Conservation (phyloP, 2,888 invertebrate species). For the Hoplodrina blanda region DNA sequence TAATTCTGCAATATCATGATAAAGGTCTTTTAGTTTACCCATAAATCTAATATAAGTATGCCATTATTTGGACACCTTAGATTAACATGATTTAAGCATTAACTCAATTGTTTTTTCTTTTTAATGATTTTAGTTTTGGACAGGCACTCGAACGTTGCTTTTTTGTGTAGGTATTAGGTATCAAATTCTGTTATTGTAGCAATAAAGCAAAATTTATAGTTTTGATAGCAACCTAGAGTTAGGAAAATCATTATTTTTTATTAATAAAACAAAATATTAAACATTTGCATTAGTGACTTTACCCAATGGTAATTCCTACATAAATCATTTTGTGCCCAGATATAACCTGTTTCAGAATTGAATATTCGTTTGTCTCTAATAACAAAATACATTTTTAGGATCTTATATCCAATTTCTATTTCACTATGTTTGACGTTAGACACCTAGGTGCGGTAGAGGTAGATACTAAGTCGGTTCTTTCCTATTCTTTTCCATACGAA, state of each 20-base stretch:
- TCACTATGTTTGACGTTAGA: too few relatives aligned
- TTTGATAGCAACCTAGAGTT: neutral
- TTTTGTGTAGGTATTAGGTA: neutral
- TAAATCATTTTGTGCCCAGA: conserved; percentile 21
- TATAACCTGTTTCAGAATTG: neutral
- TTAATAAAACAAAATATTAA: conserved; percentile 26
- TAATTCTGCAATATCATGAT: neutral
- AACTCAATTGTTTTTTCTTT: neutral
- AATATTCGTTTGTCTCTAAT: neutral
- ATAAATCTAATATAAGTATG: neutral
- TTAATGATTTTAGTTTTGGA: neutral
- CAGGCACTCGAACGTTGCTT: neutral
- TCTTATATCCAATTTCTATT: neutral
- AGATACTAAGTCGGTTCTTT: too few relatives aligned
- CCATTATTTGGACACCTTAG: neutral
- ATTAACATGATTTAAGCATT: neutral
- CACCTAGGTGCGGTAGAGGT: too few relatives aligned
- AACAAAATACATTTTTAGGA: neutral
- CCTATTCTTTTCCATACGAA: too few relatives aligned
- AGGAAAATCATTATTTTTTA: conserved; percentile 27
- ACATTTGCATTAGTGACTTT: conserved; percentile 11
- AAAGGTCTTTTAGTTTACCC: neutral
- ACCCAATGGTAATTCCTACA: conserved; percentile 18
- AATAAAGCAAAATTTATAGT: conserved; percentile 18
- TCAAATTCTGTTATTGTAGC: neutral